These are phyloP conservation scores for Mimas tiliae DNA, from an alignment of 2,888 invertebrate species.

Conservation along the genomic window DNA sequence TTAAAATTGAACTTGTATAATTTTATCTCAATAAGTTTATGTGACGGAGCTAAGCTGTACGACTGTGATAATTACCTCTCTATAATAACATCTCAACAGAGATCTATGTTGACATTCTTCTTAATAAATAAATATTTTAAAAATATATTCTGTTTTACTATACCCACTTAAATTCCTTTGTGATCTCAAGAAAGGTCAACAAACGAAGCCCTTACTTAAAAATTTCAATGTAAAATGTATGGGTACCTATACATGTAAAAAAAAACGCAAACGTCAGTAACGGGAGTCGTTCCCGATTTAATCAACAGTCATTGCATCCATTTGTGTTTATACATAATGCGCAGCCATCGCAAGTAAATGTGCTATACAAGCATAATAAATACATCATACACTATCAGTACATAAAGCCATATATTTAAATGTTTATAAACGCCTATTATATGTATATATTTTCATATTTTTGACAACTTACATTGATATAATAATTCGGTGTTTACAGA, in stretches of 20 bases:
- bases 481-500: no score
- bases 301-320: constrained; percentile 19
- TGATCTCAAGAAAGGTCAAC: no score
- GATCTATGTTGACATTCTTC: neutral
- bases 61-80: constrained; percentile 38
- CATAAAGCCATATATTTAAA: constrained; percentile 11
- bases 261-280: constrained; percentile 4
- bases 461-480: no score
- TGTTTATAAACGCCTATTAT: neutral
- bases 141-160: neutral
- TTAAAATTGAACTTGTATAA: neutral
- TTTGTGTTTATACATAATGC: constrained; percentile 16
- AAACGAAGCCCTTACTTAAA: no score
- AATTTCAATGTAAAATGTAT: no score
- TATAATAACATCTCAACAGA: constrained; percentile 10
- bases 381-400: constrained; percentile 17
- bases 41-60: constrained; percentile 45
- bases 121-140: constrained; percentile 6
- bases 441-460: neutral
- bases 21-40: constrained; percentile 37
- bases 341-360: constrained; percentile 20
- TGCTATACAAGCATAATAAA: constrained; percentile 12
- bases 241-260: no score
- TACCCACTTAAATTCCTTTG: no score
- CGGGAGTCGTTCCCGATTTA: constrained; percentile 19